A percentile compares a stretch with the other conserved stretches of the same genome.
Conservation (phyloP, 2,888 invertebrate species). For the Octodonta nipae region DNA sequence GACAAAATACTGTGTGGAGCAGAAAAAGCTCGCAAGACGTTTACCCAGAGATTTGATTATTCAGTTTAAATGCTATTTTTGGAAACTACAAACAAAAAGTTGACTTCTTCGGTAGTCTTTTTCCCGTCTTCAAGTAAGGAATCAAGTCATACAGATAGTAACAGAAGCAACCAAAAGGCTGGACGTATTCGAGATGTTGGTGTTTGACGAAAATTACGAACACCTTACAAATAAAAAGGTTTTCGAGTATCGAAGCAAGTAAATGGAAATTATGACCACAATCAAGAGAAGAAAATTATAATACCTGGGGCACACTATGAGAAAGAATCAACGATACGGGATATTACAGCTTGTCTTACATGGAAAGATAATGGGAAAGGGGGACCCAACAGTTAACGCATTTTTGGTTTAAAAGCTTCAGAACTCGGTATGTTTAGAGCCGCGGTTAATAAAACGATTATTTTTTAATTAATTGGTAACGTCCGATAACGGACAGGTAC, state of each 20-base stretch:
- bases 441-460: slow-evolving; percentile 1
- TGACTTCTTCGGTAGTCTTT: too few species aligned
- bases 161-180: slow-evolving; percentile 1
- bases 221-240: not conserved
- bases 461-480: not conserved
- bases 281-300: slow-evolving; percentile 1
- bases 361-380: too few species aligned
- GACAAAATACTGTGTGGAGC: too few species aligned
- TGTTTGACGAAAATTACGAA: not conserved
- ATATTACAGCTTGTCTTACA: not conserved
- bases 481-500: slow-evolving; percentile 1
- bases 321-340: not conserved
- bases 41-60: too few species aligned
- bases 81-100: too few species aligned
- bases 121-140: too few species aligned
- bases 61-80: too few species aligned
- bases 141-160: too few species aligned
- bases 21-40: too few species aligned
- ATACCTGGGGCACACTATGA: slow-evolving; percentile 1
- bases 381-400: too few species aligned
- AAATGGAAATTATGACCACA: slow-evolving; percentile 1
- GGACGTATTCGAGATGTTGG: not conserved
- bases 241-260: not conserved
- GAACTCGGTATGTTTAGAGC: not conserved
- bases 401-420: too few species aligned